Evolutionary conservation across 23 tunicate genomes (phyloP), one percentile per base, ranked within the genome.

Genomic region (Ciona savignyi): DNA sequence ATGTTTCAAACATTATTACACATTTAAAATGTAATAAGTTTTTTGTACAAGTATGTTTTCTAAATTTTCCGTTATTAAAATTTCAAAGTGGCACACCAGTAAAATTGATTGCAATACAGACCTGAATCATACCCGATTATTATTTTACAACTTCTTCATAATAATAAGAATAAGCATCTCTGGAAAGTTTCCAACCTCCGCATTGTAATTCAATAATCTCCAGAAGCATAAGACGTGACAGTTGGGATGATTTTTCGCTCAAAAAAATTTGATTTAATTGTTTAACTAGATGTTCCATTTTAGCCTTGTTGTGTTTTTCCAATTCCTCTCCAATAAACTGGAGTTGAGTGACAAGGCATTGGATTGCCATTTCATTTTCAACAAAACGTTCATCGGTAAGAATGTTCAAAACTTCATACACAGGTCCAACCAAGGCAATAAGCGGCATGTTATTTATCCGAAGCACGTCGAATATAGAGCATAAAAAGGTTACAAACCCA

Each of bases 241-340:
- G 27, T 32, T 89, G 96, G 29, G 84, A 31, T 21, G 77, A 30
- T 21, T 72, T 49, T 20, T 73, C 81, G 32, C 76, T 71, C 35
- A 86, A 74, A 33, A 82, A 73, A 4, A 79, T 23, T 29, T 79
- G 70, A 19, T 81, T 61, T 27, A 89, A 23, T 42, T 66, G 78
- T 61, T 76, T 70, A 61, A 83, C 78, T 11, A 89, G 65, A 28
- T 78, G 81, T 27, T 87, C 76, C 78, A 82, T 82, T 67, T 67
- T 70, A 11, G 42, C 35, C 35, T 82, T 81, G 65, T 89, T 89
- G 25, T 82, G 28, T 33, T 68, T 67, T 48, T 89, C 96, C 49
- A 89, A 62, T 62, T 82, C 88, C 51, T 82, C 87, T 0, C 96
- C 96, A 56, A 79, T 70, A 66, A 82, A 70, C 71, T 89, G 96